Percentiles rank a stretch among this genome's conserved stretches.
phyloP scores from a whole-genome alignment of 2,888 invertebrate species.

The Caenorhabditis imperialis region DNA sequence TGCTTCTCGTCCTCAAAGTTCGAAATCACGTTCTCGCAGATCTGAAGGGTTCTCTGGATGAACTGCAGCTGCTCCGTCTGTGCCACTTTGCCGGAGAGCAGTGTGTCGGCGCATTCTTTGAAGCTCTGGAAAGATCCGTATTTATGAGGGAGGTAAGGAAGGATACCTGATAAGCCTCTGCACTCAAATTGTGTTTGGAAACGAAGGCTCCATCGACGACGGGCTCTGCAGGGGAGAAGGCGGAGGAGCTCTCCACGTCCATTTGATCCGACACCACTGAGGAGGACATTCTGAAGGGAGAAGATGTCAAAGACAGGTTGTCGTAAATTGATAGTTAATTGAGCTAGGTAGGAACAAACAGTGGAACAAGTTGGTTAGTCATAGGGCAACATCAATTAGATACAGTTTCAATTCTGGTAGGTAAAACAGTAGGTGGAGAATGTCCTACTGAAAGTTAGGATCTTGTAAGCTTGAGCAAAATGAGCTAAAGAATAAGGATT shows the following conservation, averaged over 20 bases:
- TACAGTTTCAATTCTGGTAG: too few species aligned
- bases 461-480: too few species aligned
- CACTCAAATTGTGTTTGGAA: constrained; percentile 73
- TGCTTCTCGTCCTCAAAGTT: constrained; percentile 76
- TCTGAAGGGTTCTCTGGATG: constrained; percentile 65
- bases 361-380: too few species aligned
- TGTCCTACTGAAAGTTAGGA: too few species aligned
- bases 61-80: constrained; percentile 64
- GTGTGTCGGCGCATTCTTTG: constrained; percentile 75
- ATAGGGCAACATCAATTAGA: too few species aligned
- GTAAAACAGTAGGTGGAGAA: too few species aligned
- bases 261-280: constrained; percentile 57
- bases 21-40: constrained; percentile 60
- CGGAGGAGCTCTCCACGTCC: constrained; percentile 67
- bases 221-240: constrained; percentile 69
- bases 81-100: constrained; percentile 69
- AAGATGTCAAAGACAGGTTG: not conserved
- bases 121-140: constrained; percentile 61
- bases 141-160: not conserved
- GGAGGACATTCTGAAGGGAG: constrained; percentile 44
- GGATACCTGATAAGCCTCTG: constrained; percentile 74
- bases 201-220: constrained; percentile 70
- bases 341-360: too few species aligned
- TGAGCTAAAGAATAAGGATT: too few species aligned
- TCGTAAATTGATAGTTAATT: too few species aligned